Evolutionary conservation across 2,888 invertebrate genomes (phyloP).

Genomic region (Eudemis profundana): DNA sequence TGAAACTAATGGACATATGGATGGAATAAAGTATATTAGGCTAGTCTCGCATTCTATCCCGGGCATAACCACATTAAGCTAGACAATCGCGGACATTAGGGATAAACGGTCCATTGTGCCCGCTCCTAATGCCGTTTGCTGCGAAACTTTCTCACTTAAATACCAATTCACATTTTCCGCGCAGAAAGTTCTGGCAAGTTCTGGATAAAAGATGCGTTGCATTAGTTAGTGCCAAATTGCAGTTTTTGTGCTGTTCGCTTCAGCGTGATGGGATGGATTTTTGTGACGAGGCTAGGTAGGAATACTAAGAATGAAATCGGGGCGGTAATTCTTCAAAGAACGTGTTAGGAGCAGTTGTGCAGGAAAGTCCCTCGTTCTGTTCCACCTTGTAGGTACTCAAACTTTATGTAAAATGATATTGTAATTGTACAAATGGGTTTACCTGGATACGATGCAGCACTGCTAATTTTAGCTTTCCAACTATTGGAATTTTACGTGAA

Average conservation of each 20-base stretch:
- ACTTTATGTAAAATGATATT: too few relatives aligned
- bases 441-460: neutral
- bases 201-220: slow-evolving; percentile 41
- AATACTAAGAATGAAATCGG: too few relatives aligned
- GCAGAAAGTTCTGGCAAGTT: slow-evolving; percentile 35
- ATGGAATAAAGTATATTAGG: slow-evolving; percentile 1
- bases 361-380: too few relatives aligned
- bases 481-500: neutral
- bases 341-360: too few relatives aligned
- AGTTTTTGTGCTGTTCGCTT: slow-evolving; percentile 18
- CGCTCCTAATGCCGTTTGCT: slow-evolving; percentile 37
- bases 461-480: neutral
- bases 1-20: slow-evolving; percentile 15
- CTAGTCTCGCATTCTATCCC: slow-evolving; percentile 14
- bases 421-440: too few relatives aligned
- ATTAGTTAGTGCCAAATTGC: slow-evolving; percentile 40
- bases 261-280: neutral
- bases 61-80: slow-evolving; percentile 40
- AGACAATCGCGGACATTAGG: slow-evolving; percentile 42
- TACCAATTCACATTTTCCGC: slow-evolving; percentile 42
- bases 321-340: too few relatives aligned
- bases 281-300: neutral
- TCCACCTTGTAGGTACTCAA: too few relatives aligned
- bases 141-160: slow-evolving; percentile 44
- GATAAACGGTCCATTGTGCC: slow-evolving; percentile 39